Percentiles rank a stretch among this genome's conserved stretches.
Evolutionary conservation across 2,113 vertebrate species (phyloP).

Genomic region (Bos javanicus): DNA sequence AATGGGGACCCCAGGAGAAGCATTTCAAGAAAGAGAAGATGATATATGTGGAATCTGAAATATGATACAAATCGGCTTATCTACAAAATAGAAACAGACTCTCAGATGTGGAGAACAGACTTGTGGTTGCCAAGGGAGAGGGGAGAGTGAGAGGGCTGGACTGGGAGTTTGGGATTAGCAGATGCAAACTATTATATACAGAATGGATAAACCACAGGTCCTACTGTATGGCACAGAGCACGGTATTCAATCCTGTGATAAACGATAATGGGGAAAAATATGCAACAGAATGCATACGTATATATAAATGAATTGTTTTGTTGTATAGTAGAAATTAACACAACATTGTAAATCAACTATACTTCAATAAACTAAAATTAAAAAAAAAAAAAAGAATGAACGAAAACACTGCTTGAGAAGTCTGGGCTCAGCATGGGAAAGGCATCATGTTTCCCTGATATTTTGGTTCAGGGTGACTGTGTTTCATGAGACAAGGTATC

Average conservation of each 20-base stretch:
- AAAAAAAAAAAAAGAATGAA: background rate
- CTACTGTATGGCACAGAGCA: background rate
- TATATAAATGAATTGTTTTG: background rate
- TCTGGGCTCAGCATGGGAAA: background rate
- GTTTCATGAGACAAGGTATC: background rate
- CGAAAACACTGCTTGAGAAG: background rate
- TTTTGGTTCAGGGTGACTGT: background rate
- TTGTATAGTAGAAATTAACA: background rate
- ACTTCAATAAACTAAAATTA: background rate
- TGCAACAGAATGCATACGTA: background rate
- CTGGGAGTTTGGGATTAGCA: background rate
- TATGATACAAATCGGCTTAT: background rate
- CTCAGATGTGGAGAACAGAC: background rate
- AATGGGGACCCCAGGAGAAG: background rate
- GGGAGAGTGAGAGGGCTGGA: background rate
- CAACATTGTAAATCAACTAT: background rate
- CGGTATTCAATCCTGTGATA: background rate
- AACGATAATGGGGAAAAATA: background rate
- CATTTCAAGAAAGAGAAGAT: background rate
- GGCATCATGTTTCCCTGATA: too few species aligned
- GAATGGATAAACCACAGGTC: background rate
- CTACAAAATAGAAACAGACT: background rate
- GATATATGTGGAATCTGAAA: background rate
- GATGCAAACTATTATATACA: background rate
- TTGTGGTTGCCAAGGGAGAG: background rate